Evolutionary conservation across 2,888 invertebrate species (phyloP), one percentile per base, ranked within the genome.

Genomic region (Heliconius ethilla): DNA sequence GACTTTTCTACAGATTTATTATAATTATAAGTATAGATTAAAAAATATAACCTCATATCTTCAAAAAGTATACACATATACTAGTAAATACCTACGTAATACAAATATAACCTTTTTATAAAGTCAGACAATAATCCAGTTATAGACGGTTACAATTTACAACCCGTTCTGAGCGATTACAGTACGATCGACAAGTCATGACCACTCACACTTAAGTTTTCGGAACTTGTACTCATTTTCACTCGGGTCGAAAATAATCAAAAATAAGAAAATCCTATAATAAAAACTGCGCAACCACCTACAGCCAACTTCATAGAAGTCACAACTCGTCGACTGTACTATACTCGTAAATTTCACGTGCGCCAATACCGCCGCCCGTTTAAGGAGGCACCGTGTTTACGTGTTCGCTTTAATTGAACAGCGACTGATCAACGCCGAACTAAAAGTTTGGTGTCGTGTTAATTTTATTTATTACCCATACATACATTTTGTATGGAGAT

Each of bases 261-360:
- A 5, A 45, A 45, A 45, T 45, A 6, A 45, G 6, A 45, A 45
- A 18, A 45, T 45, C 15, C 33, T 45, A 45, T 15, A 45, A 18
- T 6, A 45, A 45, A 45, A 45, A 0, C 45, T 15, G 45, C 15
- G 15, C 45, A 45, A 45, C 45, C 45, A 45, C 13, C 15, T 45
- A 5, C 18, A 15, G 45, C 5, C 1, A 15, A 15, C 1, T 45
- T 45, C 1, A 15, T 15, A 15, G 45, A 5, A 18, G 45, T 6
- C 45, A 45, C 45, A 18, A 45, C 45, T 45, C 45, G 13, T 15
- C 45, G 18, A 45, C 77, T 22, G 33, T 10, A 45, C 45, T 45
- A 18, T 18, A 67, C 83, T 88, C 88, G 89, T 91, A 90, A 92
- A 92, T 91, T 91, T 90, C 86, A 87, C 88, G 87, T 88, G 88